Evolutionary conservation across 2,113 vertebrate species (phyloP).

Genomic region (Ia io): DNA sequence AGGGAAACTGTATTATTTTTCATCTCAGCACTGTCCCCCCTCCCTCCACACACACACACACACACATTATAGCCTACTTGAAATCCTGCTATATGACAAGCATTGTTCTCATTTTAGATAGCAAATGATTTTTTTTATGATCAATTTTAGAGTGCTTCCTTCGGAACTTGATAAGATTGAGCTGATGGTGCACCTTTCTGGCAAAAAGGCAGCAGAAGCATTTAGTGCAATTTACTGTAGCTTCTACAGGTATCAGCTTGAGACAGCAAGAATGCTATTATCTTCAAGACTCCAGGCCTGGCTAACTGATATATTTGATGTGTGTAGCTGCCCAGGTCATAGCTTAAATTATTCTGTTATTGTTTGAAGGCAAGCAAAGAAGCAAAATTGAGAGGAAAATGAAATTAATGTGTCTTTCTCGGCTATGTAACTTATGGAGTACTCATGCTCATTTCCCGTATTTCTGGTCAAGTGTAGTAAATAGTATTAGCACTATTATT

Average conservation of each 20-base stretch:
- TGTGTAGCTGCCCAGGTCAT: neutral
- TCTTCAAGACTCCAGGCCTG: slow-evolving; percentile 14
- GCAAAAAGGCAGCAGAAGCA: slow-evolving; percentile 58
- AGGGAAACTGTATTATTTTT: slow-evolving; percentile 44
- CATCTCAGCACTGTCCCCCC: neutral
- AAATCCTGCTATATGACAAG: slow-evolving; percentile 49
- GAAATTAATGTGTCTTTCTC: slow-evolving; percentile 28
- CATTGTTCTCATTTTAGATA: slow-evolving; percentile 66
- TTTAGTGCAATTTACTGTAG: slow-evolving; percentile 69
- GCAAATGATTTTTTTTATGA: slow-evolving; percentile 68
- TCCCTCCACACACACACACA: too few relatives aligned
- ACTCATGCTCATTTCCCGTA: slow-evolving; percentile 1
- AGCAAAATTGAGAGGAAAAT: slow-evolving; percentile 40
- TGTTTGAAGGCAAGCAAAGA: slow-evolving; percentile 48
- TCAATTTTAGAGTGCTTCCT: slow-evolving; percentile 69
- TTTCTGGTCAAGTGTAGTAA: neutral
- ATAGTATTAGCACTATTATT: neutral
- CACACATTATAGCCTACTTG: neutral
- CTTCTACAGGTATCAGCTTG: slow-evolving; percentile 58
- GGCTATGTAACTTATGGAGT: neutral
- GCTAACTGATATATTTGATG: slow-evolving; percentile 27
- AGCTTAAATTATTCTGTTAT: slow-evolving; percentile 32
- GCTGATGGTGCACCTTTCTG: slow-evolving; percentile 65
- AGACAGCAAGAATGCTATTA: slow-evolving; percentile 61
- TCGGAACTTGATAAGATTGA: slow-evolving; percentile 48